phyloP scores from a whole-genome alignment of 2,797 vertebrate species.

The Gallirallus australis region DNA sequence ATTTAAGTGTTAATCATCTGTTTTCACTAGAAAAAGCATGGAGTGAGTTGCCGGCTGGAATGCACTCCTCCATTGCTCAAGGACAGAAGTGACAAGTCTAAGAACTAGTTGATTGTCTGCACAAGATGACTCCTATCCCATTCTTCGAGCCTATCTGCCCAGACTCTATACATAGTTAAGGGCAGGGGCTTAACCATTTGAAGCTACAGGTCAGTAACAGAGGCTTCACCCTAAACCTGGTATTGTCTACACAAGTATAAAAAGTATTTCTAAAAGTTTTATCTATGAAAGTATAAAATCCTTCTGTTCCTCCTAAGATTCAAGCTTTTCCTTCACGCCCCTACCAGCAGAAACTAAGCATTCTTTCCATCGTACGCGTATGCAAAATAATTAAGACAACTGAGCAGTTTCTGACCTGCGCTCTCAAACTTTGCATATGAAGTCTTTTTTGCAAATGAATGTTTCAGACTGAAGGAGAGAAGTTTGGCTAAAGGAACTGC shows the following conservation, averaged over 20 bases:
- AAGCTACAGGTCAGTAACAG: background rate
- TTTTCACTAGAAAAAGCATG: background rate
- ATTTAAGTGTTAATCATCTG: background rate
- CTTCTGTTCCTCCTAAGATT: background rate
- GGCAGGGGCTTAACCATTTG: background rate
- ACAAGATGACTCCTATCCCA: background rate
- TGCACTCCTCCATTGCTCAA: background rate
- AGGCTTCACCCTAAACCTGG: background rate
- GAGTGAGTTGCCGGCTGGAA: background rate
- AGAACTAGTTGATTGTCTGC: too few relatives aligned
- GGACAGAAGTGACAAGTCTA: background rate
- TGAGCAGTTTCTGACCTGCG: background rate
- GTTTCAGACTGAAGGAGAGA: background rate
- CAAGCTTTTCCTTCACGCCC: background rate
- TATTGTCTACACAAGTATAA: too few relatives aligned
- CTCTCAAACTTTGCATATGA: background rate
- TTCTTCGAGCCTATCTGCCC: background rate
- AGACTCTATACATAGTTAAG: background rate
- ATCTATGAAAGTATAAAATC: too few relatives aligned
- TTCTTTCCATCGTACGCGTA: background rate
- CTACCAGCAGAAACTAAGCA: background rate
- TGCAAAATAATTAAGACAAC: background rate
- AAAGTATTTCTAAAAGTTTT: too few relatives aligned
- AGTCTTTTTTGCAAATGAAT: background rate
- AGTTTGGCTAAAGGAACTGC: background rate